Evolutionary conservation across 1,140 invertebrate genomes (phyloP), one percentile per base, ranked within the genome.

Genomic region (Psix sp.): DNA sequence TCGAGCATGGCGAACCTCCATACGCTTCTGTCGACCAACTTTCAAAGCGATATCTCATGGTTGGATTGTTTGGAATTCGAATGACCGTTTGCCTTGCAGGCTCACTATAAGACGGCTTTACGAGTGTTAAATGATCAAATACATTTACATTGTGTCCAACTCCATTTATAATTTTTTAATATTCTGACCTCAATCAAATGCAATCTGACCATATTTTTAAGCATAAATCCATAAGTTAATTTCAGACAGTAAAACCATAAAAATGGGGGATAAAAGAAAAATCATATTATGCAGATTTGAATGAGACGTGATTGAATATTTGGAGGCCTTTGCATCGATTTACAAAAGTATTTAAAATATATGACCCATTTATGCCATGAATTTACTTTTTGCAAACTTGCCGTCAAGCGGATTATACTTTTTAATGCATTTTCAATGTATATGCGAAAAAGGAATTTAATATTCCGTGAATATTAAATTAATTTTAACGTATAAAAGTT

Each of bases 11-110:
- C 70, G 63, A 66, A 75, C 73, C 73, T 76, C 73, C 73, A 71
- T 67, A 76, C 66, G 73, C 66, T 71, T 60, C 66, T 70, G 73
- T 67, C 62, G 60, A 67, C 60, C 60, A 76, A 76, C 73, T 76
- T 76, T 67, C 43, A 76, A 76, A 71, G 73, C 73, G 73, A 76
- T 76, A 76, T 76, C 66, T 76, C 59, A 76, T 76, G 66, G 73
- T 76, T 67, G 73, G 66, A 75, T 75, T 75, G 73, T 75, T 75
- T 66, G 73, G 60, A 71, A 75, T 70, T 67, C 73, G 73, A 75
- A 75, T 75, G 73, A 75, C 60, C 66, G 59, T 71, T 75, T 71
- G 66, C 60, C 66, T 65, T 68, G n/a, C 52, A 43, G 43, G 56
- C 66, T 54, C 3, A 63, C 36, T 52, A 42, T 65, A 65, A 76